Evolutionary conservation across 2,797 vertebrate genomes (phyloP).

Genomic region (Tadarida brasiliensis): DNA sequence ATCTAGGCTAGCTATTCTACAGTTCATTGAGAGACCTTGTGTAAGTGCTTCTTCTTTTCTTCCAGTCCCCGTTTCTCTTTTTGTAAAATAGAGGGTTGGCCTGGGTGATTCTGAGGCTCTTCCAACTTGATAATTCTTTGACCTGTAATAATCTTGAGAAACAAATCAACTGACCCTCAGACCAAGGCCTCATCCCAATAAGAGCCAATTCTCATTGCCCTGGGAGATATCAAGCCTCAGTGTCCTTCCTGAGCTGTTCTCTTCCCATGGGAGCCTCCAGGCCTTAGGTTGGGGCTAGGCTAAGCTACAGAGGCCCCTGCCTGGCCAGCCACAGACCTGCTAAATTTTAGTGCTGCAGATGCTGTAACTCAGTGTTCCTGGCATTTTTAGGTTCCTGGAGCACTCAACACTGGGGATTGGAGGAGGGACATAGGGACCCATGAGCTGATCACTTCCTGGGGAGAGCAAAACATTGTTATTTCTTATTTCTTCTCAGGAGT

Average conservation of each 20-base stretch:
- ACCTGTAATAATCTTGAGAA: not conserved
- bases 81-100: not conserved
- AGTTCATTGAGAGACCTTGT: not conserved
- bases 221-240: not conserved
- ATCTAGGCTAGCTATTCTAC: not conserved
- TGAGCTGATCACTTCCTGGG: not conserved
- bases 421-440: not conserved
- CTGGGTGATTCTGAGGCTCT: not conserved
- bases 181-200: not conserved
- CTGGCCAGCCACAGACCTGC: conserved; percentile 13
- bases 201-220: not conserved
- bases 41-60: not conserved
- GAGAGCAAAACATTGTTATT: conserved; percentile 5
- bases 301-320: not conserved
- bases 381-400: conserved; percentile 33
- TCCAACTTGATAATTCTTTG: not conserved
- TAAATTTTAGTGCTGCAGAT: conserved; percentile 14
- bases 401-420: not conserved
- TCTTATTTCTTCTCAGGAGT: conserved; percentile 14
- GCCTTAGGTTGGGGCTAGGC: not conserved
- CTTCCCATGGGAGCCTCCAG: not conserved
- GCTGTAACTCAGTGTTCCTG: not conserved
- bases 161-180: not conserved
- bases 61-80: conserved; percentile 41
- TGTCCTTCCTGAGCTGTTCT: not conserved